Evolutionary conservation across 2,797 vertebrate genomes (phyloP).

Genomic region (Sebastes kiyomatsui): DNA sequence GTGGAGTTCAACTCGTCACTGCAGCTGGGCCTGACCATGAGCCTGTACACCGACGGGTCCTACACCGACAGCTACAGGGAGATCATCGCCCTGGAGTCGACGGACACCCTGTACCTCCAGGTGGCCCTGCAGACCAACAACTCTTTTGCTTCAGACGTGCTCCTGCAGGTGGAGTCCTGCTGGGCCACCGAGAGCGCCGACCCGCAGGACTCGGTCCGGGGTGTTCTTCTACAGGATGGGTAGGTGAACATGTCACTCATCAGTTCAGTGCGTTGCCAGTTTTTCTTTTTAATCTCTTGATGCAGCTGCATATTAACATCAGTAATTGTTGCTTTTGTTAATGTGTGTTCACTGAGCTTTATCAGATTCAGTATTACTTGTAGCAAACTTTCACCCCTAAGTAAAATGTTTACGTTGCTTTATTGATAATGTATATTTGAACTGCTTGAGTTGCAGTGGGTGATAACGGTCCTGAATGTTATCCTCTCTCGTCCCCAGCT

Average conservation of each 20-base stretch:
- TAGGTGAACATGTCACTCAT: constrained; percentile 21
- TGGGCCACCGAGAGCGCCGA: constrained; percentile 75
- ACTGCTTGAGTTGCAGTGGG: not conserved
- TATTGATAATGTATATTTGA: not conserved
- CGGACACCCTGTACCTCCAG: constrained; percentile 73
- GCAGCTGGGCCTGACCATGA: constrained; percentile 69
- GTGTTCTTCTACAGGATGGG: constrained; percentile 68
- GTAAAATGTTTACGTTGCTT: not conserved
- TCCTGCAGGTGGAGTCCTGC: constrained; percentile 74
- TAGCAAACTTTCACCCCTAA: not conserved
- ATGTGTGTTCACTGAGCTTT: not conserved
- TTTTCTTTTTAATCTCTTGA: not conserved
- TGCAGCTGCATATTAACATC: not conserved
- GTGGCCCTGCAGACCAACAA: constrained; percentile 65
- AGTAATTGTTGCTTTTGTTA: not conserved
- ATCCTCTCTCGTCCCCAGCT: constrained; percentile 50
- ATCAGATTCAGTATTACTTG: not conserved
- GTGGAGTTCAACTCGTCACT: constrained; percentile 66
- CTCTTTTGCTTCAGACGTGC: constrained; percentile 57
- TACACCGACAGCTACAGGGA: constrained; percentile 37
- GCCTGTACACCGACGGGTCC: constrained; percentile 50
- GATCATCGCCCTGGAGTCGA: not conserved
- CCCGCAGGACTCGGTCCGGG: constrained; percentile 51
- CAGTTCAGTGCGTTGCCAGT: not conserved
- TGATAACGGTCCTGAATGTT: not conserved